phyloP scores from a whole-genome alignment of 2,797 vertebrate genomes.

The Parauchenoglanis punctatus region DNA sequence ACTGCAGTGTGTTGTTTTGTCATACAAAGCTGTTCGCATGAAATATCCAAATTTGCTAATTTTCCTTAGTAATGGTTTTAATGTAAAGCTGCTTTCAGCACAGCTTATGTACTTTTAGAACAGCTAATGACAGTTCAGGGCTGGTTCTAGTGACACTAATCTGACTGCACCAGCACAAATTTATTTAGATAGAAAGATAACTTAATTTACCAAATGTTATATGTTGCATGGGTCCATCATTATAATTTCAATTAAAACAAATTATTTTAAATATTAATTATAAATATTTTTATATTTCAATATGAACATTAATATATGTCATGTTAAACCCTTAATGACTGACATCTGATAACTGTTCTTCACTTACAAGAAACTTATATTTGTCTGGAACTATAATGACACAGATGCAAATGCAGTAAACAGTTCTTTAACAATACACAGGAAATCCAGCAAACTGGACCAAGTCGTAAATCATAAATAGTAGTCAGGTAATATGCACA shows the following conservation, averaged over 20 bases:
- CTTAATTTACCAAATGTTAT: background rate
- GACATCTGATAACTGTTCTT: background rate
- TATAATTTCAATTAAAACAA: background rate
- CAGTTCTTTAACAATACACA: too few relatives aligned
- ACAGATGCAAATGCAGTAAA: too few relatives aligned
- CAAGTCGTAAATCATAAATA: too few relatives aligned
- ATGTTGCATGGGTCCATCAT: background rate
- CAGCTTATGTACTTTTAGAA: background rate
- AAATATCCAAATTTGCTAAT: background rate
- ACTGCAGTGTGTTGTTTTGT: background rate
- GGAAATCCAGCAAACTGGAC: too few relatives aligned
- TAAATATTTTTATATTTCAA: background rate
- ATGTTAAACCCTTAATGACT: background rate
- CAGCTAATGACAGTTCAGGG: too few relatives aligned
- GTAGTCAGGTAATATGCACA: too few relatives aligned
- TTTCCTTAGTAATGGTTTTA: background rate
- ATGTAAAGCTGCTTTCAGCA: background rate
- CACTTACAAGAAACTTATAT: background rate
- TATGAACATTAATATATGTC: background rate
- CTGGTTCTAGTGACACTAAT: background rate
- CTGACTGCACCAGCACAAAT: background rate
- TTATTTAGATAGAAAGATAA: background rate
- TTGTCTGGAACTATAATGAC: too few relatives aligned
- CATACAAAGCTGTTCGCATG: background rate
- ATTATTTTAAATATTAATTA: background rate